Evolutionary conservation across 2,113 vertebrate genomes (phyloP), one percentile per base, ranked within the genome.

Genomic region (Pitta sordida): DNA sequence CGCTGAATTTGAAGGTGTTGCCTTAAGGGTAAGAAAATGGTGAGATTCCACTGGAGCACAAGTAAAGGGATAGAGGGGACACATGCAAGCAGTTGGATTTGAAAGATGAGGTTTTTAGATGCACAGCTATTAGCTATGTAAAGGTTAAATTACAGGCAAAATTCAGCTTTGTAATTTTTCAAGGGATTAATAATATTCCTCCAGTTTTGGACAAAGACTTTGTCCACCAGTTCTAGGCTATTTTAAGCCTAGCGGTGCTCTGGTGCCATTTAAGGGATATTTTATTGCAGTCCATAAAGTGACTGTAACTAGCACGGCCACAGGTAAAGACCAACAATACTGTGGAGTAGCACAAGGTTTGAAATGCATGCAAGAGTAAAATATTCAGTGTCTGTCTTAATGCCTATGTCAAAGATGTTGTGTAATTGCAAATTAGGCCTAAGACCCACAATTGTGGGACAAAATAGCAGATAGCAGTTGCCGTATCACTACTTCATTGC

Each of bases 261-360:
- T 59, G 26, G 14, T 63, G 18, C 43, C 26, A 58, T 29, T 62
- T 68, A 67, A 70, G 16, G 13, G 16, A 15, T 62, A 63, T 55
- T 91, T 87, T 51, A 36, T 7, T 59, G 12, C 48, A 78, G 3
- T 43, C 56, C 23, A 46, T n/a, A 48, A 75, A 60, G n/a, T 41
- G 52, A 41, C 12, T 41, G 11, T 56, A 83, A 64, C 15, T 49
- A 62, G 11, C 0, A 0, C 21, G 59, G 55, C 29, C 17, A 15
- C 1, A 79, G 23, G 12, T 75, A 39, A 60, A 93, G n/a, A 83
- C 36, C 46, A 58, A 15, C 8, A 73, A 19, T 32, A 44, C 36
- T 91, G 15, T 46, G 30, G 22, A 48, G 17, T 10, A 76, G 18
- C 26, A 21, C 21, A 46, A 65, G 12, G 26, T 7, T 70, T 2